Percentiles rank a stretch among this genome's conserved stretches.
phyloP scores from a whole-genome alignment of 1,140 invertebrate genomes.

The Drosophila sp. region DNA sequence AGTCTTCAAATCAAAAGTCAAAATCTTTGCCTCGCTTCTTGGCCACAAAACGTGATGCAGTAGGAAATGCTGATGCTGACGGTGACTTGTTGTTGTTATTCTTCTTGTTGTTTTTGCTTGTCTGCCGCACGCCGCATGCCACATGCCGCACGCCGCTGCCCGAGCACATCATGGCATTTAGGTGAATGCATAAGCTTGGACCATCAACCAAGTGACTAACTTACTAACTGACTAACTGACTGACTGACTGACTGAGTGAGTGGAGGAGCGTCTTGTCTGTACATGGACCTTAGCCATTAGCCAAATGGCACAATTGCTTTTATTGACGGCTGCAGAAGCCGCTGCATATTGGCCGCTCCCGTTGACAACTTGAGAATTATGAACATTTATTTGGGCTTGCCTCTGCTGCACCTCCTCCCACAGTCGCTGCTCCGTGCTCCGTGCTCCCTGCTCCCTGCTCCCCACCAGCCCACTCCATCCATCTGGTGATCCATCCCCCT shows the following conservation, averaged over 20 bases:
- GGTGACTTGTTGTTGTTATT: conserved; percentile 58
- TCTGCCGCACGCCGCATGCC: conserved; percentile 33
- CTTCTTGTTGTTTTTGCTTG: conserved; percentile 40
- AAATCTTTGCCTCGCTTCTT: conserved; percentile 66
- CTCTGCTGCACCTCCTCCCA: conserved; percentile 53
- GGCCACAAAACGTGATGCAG: conserved; percentile 80
- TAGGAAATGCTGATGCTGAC: conserved; percentile 76
- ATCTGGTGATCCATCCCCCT: background rate
- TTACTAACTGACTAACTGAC: conserved; percentile 29
- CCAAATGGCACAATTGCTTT: conserved; percentile 81
- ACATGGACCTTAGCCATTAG: conserved; percentile 77
- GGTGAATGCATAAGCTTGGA: conserved; percentile 54
- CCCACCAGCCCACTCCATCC: background rate
- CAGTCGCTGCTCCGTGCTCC: conserved; percentile 14
- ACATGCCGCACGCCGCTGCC: conserved; percentile 5
- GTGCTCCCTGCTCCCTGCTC: no score
- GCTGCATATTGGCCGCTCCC: conserved; percentile 65
- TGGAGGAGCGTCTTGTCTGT: conserved; percentile 64
- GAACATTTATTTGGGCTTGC: conserved; percentile 78
- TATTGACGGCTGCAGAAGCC: conserved; percentile 66
- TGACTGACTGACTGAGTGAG: conserved; percentile 23
- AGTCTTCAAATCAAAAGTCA: conserved; percentile 73
- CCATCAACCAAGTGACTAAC: conserved; percentile 42
- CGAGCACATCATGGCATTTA: conserved; percentile 49
- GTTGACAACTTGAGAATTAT: conserved; percentile 81